Evolutionary conservation across 2,113 vertebrate species (phyloP).

Genomic region (Lycaon pictus): DNA sequence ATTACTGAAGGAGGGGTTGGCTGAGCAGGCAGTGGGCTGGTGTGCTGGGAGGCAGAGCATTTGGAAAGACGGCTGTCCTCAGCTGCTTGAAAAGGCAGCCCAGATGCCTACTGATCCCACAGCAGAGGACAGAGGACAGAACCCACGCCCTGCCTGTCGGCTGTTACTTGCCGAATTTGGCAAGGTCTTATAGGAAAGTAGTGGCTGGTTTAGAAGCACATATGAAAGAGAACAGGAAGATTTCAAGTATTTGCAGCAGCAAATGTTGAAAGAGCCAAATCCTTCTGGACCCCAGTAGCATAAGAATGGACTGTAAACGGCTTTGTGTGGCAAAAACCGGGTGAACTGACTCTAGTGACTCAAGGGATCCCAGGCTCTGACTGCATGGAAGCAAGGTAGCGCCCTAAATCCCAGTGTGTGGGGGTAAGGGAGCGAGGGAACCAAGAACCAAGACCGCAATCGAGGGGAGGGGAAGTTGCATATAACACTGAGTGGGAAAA

Average conservation of each 20-base stretch:
- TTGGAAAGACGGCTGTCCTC: neutral
- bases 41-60: neutral
- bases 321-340: neutral
- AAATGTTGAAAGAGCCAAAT: neutral
- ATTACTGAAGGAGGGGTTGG: neutral
- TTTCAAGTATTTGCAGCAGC: neutral
- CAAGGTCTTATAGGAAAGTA: neutral
- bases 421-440: neutral
- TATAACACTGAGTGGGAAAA: neutral
- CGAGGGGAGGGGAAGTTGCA: rapidly evolving
- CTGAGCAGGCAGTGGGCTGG: neutral
- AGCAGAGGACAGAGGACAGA: neutral
- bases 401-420: rapidly evolving
- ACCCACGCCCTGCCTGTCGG: rapidly evolving
- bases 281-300: neutral
- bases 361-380: neutral
- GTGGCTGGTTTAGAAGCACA: neutral
- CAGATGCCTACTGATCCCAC: neutral
- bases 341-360: neutral
- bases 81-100: neutral
- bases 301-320: neutral
- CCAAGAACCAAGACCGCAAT: neutral
- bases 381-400: too few species aligned
- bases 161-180: neutral
- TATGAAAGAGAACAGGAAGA: neutral